Evolutionary conservation across 1,140 invertebrate species (phyloP), one percentile per base, ranked within the genome.

Genomic region (Drosophila tsacasi): DNA sequence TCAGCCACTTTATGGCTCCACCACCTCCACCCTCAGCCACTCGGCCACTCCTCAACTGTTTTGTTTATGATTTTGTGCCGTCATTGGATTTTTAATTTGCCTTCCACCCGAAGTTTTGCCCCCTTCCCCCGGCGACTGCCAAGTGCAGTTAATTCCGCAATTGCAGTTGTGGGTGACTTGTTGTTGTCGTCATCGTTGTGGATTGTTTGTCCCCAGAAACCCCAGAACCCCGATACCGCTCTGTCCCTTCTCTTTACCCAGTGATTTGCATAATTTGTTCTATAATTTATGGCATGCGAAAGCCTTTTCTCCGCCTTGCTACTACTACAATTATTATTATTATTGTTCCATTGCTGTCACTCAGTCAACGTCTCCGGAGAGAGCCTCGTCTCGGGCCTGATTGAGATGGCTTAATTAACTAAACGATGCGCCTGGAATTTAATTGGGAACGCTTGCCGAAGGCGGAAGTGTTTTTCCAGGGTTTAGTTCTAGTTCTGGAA

Each of bases 201-300:
- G 60, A 46, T 37, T 65, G 74, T 62, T 68, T 71, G 44, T 40
- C 40, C 42, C 47, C 47, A 44, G 67, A 35, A 12, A 5, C 30
- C 25, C 27, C 40, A 30, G 15, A 19, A 6, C 8, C 21, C 30
- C 35, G 13, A 50, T 5, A 2, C 46, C 32, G 10, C 44, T 7
- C 17, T 15, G 19, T 1, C 37, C 12, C 12, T 32, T 19, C 27
- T 35, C 35, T 50, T 25, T 57, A 62, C 40, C 76, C 61, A 68
- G 64, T 87, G 83, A 86, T 86, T 86, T 86, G 83, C 83, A 86
- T 86, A 86, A 86, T 87, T 86, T 87, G 83, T 86, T 87, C 79
- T 74, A 87, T 86, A 86, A 86, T 87, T 86, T 86, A 79, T 86
- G 83, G 83, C 75, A 83, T 86, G 83, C 83, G 75, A 83, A 78